Base-by-base conservation (phyloP, 2,888 invertebrate species). In the Kuschelorhynchus macadamiae region DNA sequence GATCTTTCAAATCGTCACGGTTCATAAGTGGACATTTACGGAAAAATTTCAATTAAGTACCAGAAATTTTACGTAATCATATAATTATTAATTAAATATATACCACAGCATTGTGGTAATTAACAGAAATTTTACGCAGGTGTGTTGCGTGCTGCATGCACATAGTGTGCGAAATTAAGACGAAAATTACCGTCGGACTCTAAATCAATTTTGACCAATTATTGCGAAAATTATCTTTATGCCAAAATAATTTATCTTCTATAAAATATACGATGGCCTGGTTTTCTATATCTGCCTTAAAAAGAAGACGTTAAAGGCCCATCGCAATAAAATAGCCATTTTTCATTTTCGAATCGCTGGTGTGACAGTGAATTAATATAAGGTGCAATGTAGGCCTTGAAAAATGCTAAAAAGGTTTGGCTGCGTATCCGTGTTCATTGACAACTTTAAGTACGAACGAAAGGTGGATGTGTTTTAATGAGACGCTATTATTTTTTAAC, bases 281-380 rank as follows among this genome's bases (percentile, higher is more conserved):
- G 46, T 57, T 36, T 21, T 36, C 46, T 47, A 44, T 57, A 57
- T 57, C 33, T 36, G 16, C 33, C 42, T 17, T 44, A 36, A 46
- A 44, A 42, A 30, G 33, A 21, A 30, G 56, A 59, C 47, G 47
- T 33, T 33, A 32, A 20, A 21, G 12, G 47, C 47, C 47, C 46
- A 59, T 47, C 20, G 59, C 49, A 59, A 59, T 59, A 59, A 59
- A 59, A 53, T 46, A 53, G n/a, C 46, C 42, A 62, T 62, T 62
- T 62, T 62, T 62, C 53, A 62, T 53, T 53, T 53, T 46, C 16
- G 16, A 46, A 62, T 53, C 62, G 16, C 32, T 30, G 50, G 32
- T 61, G 41, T 7, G 16, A 44, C 44, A 18, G 17, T 44, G 17
- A 44, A 44, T 44, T 44, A 44, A 44, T 25, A 25, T 25, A 25